Evolutionary conservation across 2,797 vertebrate genomes (phyloP), one percentile per base, ranked within the genome.

Genomic region (Peromyscus attwateri): DNA sequence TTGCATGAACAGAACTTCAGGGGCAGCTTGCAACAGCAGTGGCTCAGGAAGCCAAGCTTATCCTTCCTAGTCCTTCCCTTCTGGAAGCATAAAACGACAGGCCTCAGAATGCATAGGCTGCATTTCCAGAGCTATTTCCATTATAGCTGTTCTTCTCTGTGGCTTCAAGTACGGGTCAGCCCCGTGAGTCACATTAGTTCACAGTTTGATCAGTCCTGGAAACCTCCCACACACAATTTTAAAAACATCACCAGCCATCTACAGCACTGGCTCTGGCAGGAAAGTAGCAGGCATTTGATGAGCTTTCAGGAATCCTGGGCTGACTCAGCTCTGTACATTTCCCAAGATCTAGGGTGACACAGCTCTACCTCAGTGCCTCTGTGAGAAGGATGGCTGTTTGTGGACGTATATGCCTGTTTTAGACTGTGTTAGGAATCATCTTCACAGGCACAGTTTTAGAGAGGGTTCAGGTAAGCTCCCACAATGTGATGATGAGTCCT

Each of bases 231-330:
- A 73, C 91, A 64, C 16, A 55, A 89, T 82, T 97, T 96, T 79
- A 91, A 96, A 97, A 97, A 95, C 95, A 97, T 89, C 93, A 85
- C 57, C 75, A 85, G 88, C 85, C 90, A 94, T 92, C 91, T 95
- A 91, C 73, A 94, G 94, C 34, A 46, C 34, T 19, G 62, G 49
- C 85, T 83, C 82, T 89, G 88, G 71, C 91, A 92, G 89, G 73
- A 92, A 96, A 96, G 62, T 13, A 79, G 66, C 31, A 25, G 57
- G 49, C 46, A 37, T 81, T 82, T 49, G 60, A 7, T 29, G 46
- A 83, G 49, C 52, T 94, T 79, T 49, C 4, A 31, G 75, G 66
- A 73, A 87, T 80, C 66, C 77, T 37, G 79, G 70, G 43, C 43
- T 87, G 70, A 40, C 12, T 83, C 46, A 62, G 62, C 66, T 70